Conservation (phyloP, 2,888 invertebrate genomes). For the Caprella mutica region DNA sequence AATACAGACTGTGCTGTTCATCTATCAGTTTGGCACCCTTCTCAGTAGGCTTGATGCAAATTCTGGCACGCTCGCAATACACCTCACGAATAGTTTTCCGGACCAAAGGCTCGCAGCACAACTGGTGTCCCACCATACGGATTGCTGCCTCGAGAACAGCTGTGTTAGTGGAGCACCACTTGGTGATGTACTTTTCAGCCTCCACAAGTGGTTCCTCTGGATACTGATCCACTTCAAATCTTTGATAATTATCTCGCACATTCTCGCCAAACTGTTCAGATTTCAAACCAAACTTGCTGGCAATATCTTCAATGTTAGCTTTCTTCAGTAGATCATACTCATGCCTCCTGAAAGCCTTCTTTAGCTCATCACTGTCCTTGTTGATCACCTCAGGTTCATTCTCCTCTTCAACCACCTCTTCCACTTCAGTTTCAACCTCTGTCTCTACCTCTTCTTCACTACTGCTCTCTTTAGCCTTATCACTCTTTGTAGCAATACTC, state of each 20-base stretch:
- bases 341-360: slow-evolving; percentile 74
- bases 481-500: slow-evolving; percentile 39
- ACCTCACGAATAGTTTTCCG: slow-evolving; percentile 73
- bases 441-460: slow-evolving; percentile 39
- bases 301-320: slow-evolving; percentile 58
- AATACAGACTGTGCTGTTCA: slow-evolving; percentile 75
- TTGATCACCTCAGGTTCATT: slow-evolving; percentile 44
- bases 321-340: slow-evolving; percentile 77
- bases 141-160: slow-evolving; percentile 82
- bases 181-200: slow-evolving; percentile 57
- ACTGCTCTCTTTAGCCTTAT: slow-evolving; percentile 33
- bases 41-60: slow-evolving; percentile 71
- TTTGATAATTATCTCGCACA: slow-evolving; percentile 83
- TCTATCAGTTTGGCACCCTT: slow-evolving; percentile 90
- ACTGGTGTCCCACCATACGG: slow-evolving; percentile 87
- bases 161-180: slow-evolving; percentile 54
- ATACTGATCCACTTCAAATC: slow-evolving; percentile 89
- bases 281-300: slow-evolving; percentile 79
- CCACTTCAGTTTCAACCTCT: slow-evolving; percentile 39
- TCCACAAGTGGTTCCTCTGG: slow-evolving; percentile 68
- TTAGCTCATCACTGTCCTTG: slow-evolving; percentile 51
- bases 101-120: slow-evolving; percentile 81
- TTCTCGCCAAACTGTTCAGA: slow-evolving; percentile 95
- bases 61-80: slow-evolving; percentile 74
- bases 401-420: slow-evolving; percentile 54